These are phyloP conservation scores for Dendrocopos noguchii DNA, from an alignment of 2,113 vertebrate genomes.

Conservation along the genomic window DNA sequence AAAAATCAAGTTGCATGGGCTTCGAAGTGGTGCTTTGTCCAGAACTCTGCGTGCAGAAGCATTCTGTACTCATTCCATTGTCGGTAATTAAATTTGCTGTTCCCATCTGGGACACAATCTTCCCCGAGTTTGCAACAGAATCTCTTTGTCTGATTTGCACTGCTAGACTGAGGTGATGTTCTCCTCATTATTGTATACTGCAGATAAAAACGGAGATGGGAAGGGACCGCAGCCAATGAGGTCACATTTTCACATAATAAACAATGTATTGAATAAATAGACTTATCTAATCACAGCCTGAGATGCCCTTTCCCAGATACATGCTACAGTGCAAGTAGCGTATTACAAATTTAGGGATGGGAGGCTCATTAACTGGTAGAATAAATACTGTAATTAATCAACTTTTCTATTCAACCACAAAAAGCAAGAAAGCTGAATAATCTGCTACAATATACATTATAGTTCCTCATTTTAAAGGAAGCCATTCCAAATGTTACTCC, in stretches of 20 bases:
- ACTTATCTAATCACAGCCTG: background rate
- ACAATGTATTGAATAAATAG: background rate
- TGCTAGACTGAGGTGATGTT: background rate
- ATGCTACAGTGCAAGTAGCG: background rate
- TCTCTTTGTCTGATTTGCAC: slow-evolving; percentile 29
- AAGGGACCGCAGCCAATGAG: background rate
- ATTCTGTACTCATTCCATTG: background rate
- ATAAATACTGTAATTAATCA: background rate
- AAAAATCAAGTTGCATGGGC: background rate
- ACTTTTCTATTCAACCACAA: background rate
- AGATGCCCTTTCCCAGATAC: background rate
- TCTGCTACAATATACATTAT: background rate
- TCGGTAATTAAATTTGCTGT: slow-evolving; percentile 50
- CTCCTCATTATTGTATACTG: background rate
- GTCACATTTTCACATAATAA: slow-evolving; percentile 1
- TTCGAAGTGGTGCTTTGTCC: slow-evolving; percentile 4
- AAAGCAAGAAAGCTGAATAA: background rate
- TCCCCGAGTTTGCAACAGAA: background rate
- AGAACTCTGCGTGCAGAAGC: slow-evolving; percentile 10
- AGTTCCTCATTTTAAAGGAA: background rate
- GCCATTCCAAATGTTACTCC: background rate
- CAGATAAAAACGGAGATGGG: background rate
- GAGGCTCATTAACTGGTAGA: background rate
- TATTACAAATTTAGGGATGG: background rate
- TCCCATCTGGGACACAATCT: slow-evolving; percentile 20